A percentile compares a stretch with the other conserved stretches of the same genome.
Evolutionary conservation across 2,797 vertebrate species (phyloP).

Genomic region (Pelodytes ibericus): DNA sequence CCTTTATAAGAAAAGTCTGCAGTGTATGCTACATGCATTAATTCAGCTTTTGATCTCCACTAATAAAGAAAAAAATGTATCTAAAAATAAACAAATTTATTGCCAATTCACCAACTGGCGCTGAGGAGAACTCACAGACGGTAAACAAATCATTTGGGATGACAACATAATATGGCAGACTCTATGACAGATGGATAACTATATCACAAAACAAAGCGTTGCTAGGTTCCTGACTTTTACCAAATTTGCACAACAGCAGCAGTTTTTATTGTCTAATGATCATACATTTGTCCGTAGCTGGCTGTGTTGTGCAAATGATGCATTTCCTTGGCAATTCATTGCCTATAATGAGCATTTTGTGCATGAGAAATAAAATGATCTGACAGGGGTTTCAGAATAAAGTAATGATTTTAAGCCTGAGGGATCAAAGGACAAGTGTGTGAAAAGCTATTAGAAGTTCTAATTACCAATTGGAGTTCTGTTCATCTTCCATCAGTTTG

Average conservation of each 20-base stretch:
- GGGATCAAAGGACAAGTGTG: conserved; percentile 42
- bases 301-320: conserved; percentile 28
- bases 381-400: conserved; percentile 47
- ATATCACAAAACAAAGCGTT: background rate
- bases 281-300: conserved; percentile 13
- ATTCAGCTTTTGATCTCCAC: too few species aligned
- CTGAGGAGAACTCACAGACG: background rate
- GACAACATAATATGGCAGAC: conserved; percentile 4
- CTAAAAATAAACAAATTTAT: background rate
- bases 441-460: conserved; percentile 42
- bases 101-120: background rate
- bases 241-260: conserved; percentile 8
- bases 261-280: conserved; percentile 21
- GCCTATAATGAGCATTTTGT: conserved; percentile 47
- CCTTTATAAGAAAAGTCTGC: too few species aligned
- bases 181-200: conserved; percentile 24
- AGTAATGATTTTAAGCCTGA: conserved; percentile 40
- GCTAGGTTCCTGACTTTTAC: background rate
- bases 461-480: conserved; percentile 43
- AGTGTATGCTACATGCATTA: too few species aligned
- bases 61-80: too few species aligned
- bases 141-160: background rate
- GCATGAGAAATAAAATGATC: conserved; percentile 41
- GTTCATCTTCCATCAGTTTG: conserved; percentile 38
- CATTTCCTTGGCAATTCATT: conserved; percentile 29